Evolutionary conservation across 2,113 vertebrate species (phyloP).

Genomic region (Istiophorus platypterus): DNA sequence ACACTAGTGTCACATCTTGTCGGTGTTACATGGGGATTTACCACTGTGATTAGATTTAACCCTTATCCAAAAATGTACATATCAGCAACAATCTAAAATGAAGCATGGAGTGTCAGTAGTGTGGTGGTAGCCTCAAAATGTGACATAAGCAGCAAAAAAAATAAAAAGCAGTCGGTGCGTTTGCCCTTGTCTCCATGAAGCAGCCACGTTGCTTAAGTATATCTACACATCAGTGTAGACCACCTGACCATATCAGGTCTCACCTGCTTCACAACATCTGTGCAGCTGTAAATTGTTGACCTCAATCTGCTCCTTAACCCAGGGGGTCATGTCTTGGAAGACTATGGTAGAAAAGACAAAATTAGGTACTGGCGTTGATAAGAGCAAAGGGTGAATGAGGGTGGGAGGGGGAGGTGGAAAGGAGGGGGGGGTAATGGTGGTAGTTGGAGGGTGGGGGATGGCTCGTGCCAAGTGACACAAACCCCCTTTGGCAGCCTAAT

Average conservation of each 20-base stretch:
- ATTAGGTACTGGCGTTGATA: background rate
- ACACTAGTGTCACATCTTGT: background rate
- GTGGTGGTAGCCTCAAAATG: slow-evolving; percentile 3
- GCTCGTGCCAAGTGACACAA: slow-evolving; percentile 82
- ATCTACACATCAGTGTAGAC: slow-evolving; percentile 30
- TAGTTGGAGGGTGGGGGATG: slow-evolving; percentile 18
- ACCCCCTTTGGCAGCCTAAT: slow-evolving; percentile 87
- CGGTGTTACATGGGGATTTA: background rate
- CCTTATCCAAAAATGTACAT: background rate
- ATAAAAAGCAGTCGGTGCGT: slow-evolving; percentile 18
- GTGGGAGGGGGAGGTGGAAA: background rate
- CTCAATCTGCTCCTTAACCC: slow-evolving; percentile 51
- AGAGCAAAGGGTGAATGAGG: slow-evolving; percentile 50
- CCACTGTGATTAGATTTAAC: background rate
- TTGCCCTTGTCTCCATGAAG: background rate
- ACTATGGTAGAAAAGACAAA: slow-evolving; percentile 44
- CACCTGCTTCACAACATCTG: slow-evolving; percentile 28
- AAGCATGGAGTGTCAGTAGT: background rate
- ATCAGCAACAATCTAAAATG: background rate
- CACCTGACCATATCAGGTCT: slow-evolving; percentile 32
- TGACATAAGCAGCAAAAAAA: slow-evolving; percentile 15
- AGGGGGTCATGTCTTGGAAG: slow-evolving; percentile 53
- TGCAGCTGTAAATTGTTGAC: slow-evolving; percentile 61
- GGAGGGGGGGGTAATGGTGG: slow-evolving; percentile 14
- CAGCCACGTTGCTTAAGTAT: slow-evolving; percentile 25